Evolutionary conservation across 2,113 vertebrate genomes (phyloP).

Genomic region (Sakesphorus luctuosus): DNA sequence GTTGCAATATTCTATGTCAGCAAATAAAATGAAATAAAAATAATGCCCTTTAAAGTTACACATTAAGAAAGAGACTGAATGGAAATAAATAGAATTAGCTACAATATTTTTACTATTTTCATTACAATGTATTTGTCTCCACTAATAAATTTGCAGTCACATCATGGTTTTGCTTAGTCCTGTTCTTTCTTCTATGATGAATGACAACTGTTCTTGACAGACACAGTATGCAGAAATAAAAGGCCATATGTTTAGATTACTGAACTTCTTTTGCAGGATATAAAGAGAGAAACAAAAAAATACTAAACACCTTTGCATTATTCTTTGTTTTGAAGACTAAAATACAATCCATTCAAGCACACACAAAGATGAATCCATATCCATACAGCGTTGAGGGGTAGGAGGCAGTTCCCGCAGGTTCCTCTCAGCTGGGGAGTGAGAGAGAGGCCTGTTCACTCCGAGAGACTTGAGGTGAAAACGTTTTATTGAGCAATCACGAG

Average conservation of each 20-base stretch:
- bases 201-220: not conserved
- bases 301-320: accelerated
- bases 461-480: no score
- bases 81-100: not conserved
- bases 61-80: not conserved
- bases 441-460: no score
- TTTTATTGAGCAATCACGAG: no score
- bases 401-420: no score
- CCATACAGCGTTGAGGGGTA: no score
- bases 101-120: not conserved
- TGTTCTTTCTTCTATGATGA: not conserved
- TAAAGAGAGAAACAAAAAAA: not conserved
- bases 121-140: not conserved
- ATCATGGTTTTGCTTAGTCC: not conserved
- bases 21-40: not conserved
- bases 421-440: no score
- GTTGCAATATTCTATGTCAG: not conserved
- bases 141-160: not conserved
- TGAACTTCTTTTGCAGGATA: not conserved
- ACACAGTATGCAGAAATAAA: not conserved
- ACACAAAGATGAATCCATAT: not conserved
- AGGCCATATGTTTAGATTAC: not conserved
- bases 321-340: not conserved
- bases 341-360: not conserved
- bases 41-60: not conserved